Base-by-base conservation (phyloP, 2,797 vertebrate species). In the Ptychobarbus kaznakovi region DNA sequence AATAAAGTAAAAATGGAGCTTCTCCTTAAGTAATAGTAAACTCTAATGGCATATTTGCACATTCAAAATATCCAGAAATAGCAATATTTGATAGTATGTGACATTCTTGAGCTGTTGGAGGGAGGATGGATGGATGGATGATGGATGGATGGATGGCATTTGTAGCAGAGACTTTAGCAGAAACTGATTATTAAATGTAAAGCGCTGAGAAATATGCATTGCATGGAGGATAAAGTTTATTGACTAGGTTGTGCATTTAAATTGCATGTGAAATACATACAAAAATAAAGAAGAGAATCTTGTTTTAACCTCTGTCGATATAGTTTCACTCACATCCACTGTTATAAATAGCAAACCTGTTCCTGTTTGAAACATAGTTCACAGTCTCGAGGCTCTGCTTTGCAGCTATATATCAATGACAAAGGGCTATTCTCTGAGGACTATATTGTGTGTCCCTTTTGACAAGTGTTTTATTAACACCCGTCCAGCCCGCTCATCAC, bases 401-500 rank as follows among this genome's bases (percentile, higher is more conserved):
- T 40, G 22, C 46, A n/a, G 56, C 28, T 32, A 28, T 83, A 51
- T 40, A 66, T 44, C 44, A 51, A 66, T 40, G 46, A 76, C 32
- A 76, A 66, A 76, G 22, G 15, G 10, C 58, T 40, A 25, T 75
- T 83, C 61, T 83, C 28, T 53, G 28, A 49, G 58, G 56, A 63
- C 72, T 38, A 20, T 25, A 38, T 75, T 75, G 32, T 38, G 70
- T 75, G 20, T 75, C 20, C 10, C 81, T 75, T 35, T 58, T 44
- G 66, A n/a, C 68, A 73, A 51, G 44, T 40, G 81, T 66, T 65
- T 61, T 32, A 76, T 76, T n/a, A n/a, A n/a, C n/a, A n/a, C n/a
- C n/a, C n/a, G n/a, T n/a, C n/a, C n/a, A n/a, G n/a, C 44, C 69
- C 70, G 65, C 81, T 25, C 9, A 65, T 25, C 70, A 49, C 42